A percentile compares a stretch with the other conserved stretches of the same genome.
phyloP scores from a whole-genome alignment of 2,113 vertebrate species.

The Onychostoma macrolepis region DNA sequence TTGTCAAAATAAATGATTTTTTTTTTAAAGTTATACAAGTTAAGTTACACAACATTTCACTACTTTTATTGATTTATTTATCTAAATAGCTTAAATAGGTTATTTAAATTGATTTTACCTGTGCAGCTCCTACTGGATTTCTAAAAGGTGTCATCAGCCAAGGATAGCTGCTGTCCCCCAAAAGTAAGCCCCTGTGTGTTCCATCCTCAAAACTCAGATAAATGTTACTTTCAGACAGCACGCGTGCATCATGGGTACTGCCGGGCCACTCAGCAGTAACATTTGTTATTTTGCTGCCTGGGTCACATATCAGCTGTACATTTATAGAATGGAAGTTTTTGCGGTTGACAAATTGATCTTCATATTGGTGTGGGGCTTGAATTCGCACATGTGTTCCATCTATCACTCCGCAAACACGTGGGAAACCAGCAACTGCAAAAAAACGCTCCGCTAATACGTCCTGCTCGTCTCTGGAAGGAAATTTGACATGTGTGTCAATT shows the following conservation, averaged over 20 bases:
- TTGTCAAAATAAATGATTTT: too few species aligned
- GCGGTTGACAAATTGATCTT: not conserved
- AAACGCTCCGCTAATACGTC: not conserved
- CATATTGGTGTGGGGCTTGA: not conserved
- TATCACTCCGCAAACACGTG: not conserved
- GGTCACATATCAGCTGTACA: not conserved
- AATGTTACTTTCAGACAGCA: not conserved
- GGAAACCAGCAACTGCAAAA: not conserved
- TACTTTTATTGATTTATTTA: not conserved
- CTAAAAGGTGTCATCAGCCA: not conserved
- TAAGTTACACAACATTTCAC: too few species aligned
- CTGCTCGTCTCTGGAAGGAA: too few species aligned
- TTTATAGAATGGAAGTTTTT: not conserved
- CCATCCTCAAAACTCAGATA: not conserved
- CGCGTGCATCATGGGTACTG: not conserved
- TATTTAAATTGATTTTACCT: not conserved
- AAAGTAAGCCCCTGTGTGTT: not conserved
- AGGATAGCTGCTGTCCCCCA: not conserved
- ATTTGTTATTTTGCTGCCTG: not conserved
- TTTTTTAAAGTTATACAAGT: too few species aligned
- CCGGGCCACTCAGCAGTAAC: not conserved
- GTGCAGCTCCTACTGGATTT: too few species aligned
- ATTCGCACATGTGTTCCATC: not conserved
- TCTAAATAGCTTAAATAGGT: not conserved
- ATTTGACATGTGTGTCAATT: not conserved